phyloP scores from a whole-genome alignment of 2,113 vertebrate species.

The Malurus alboscapulatus region DNA sequence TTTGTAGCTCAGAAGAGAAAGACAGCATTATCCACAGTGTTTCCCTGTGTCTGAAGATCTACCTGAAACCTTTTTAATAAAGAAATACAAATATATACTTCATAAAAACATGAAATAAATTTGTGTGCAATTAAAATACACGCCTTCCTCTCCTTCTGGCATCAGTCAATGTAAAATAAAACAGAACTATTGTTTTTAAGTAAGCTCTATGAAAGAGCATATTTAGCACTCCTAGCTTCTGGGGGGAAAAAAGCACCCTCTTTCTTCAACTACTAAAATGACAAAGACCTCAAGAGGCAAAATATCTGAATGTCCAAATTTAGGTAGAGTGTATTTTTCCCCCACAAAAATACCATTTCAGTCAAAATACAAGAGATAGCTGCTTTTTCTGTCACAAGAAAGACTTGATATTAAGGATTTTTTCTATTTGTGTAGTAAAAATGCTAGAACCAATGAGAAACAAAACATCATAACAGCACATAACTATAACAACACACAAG shows the following conservation, averaged over 20 bases:
- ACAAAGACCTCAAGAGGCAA: slow-evolving; percentile 10
- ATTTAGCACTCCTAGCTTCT: background rate
- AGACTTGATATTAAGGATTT: background rate
- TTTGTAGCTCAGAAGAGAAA: background rate
- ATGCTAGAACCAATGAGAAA: background rate
- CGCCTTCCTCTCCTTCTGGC: background rate
- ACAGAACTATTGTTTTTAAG: background rate
- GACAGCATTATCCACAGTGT: background rate
- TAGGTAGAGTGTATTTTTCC: background rate
- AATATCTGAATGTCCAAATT: background rate
- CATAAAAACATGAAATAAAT: background rate
- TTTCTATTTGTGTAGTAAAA: background rate
- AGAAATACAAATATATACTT: background rate
- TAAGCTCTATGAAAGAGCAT: background rate
- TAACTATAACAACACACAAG: background rate
- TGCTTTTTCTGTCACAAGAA: background rate
- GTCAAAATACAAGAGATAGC: background rate
- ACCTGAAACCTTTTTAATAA: background rate
- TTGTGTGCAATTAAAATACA: background rate
- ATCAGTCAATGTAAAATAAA: slow-evolving; percentile 17
- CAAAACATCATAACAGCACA: background rate
- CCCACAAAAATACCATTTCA: background rate
- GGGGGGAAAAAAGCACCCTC: background rate
- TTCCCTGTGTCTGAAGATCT: background rate
- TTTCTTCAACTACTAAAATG: slow-evolving; percentile 28